These are phyloP conservation scores for Gerris buenoi DNA, from an alignment of 1,140 invertebrate genomes.

Conservation along the genomic window DNA sequence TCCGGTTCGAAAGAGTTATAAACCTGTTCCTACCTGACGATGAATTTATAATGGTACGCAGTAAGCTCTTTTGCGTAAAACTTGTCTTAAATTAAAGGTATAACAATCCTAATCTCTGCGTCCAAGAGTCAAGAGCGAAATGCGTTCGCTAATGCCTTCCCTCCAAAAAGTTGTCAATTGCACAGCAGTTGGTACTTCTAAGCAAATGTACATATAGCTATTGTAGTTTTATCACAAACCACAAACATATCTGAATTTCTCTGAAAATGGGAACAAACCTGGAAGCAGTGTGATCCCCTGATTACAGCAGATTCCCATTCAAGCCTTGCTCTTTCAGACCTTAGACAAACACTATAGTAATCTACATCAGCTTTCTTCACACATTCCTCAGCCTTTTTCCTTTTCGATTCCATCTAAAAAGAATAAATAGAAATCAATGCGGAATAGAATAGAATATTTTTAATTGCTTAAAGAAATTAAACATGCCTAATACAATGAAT, in stretches of 20 bases:
- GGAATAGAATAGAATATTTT: no score
- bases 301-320: slow-evolving; percentile 83
- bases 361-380: slow-evolving; percentile 82
- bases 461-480: no score
- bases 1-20: no score
- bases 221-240: no score
- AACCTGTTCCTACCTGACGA: no score
- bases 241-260: no score
- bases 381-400: slow-evolving; percentile 75
- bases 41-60: no score
- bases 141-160: neutral
- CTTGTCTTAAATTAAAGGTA: neutral
- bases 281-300: slow-evolving; percentile 47
- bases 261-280: slow-evolving; percentile 10
- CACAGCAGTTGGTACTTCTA: neutral
- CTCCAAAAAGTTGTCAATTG: neutral
- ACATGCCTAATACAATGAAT: no score
- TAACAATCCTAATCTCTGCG: neutral
- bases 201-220: neutral
- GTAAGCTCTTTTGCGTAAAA: no score
- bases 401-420: slow-evolving; percentile 65
- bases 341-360: slow-evolving; percentile 79
- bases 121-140: neutral
- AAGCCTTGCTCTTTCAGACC: slow-evolving; percentile 70
- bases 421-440: no score